Percentiles rank a stretch among this genome's conserved stretches.
Conservation (phyloP, 2,888 invertebrate genomes). For the Charanyca ferruginea region DNA sequence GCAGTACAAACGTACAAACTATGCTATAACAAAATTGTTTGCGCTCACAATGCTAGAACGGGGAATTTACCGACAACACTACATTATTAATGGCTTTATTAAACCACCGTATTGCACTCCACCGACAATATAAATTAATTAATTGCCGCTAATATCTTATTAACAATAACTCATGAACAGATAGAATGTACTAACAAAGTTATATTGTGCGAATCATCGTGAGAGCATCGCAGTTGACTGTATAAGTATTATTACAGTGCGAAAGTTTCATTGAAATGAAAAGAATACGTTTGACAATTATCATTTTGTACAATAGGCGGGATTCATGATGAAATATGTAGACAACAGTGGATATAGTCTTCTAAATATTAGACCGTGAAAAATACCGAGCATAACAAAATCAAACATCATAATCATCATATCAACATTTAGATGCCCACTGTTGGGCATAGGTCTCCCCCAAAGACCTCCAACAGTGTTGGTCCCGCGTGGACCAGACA, state of each 20-base stretch:
- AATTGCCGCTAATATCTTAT: conserved; percentile 17
- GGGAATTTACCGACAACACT: conserved; percentile 3
- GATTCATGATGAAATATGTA: not conserved
- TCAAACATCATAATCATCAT: no score
- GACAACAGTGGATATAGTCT: not conserved
- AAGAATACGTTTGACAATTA: conserved; percentile 30
- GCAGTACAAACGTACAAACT: not conserved
- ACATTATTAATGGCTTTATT: conserved; percentile 16
- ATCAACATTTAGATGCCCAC: no score
- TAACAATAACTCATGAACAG: conserved; percentile 23
- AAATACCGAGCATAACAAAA: not conserved
- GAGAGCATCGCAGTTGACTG: conserved; percentile 36
- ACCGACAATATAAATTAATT: conserved; percentile 10
- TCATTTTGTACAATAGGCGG: conserved; percentile 13
- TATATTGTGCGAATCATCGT: conserved; percentile 32
- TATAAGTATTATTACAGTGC: conserved; percentile 38
- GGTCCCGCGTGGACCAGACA: no score
- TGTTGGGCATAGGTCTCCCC: no score
- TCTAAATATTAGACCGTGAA: not conserved
- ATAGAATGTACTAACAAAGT: conserved; percentile 17
- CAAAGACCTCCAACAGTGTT: no score
- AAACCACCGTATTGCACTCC: conserved; percentile 8
- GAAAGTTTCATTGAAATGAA: conserved; percentile 39
- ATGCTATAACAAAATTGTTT: not conserved
- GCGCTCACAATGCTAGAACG: not conserved